Evolutionary conservation across 2,113 vertebrate genomes (phyloP).

Genomic region (Regulus satrapa): DNA sequence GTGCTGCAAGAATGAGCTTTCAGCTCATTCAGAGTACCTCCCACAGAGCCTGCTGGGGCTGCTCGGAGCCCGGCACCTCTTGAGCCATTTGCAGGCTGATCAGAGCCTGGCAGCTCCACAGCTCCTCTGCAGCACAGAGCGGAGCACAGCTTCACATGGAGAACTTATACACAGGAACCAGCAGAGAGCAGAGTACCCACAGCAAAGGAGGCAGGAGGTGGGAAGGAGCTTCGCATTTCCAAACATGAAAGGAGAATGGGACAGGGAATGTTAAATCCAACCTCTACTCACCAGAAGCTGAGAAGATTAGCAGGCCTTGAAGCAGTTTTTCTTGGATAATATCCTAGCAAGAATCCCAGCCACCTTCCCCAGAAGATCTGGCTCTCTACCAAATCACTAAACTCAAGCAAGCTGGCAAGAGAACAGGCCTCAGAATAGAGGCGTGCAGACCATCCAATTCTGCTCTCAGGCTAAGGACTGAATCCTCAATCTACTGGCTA

Average conservation of each 20-base stretch:
- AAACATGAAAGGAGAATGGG: conserved; percentile 6
- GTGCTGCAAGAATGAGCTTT: not conserved
- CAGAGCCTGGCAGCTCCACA: not conserved
- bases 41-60: not conserved
- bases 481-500: conserved; percentile 39
- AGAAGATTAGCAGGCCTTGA: conserved; percentile 33
- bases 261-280: not conserved
- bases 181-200: conserved; percentile 61
- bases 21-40: conserved; percentile 16
- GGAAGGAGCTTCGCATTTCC: conserved; percentile 21
- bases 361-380: conserved; percentile 50
- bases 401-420: conserved; percentile 29
- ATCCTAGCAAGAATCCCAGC: conserved; percentile 53
- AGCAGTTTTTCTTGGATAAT: conserved; percentile 57
- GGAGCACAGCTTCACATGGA: not conserved
- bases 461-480: not conserved
- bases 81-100: conserved; percentile 30
- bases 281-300: conserved; percentile 45
- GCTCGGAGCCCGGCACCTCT: not conserved
- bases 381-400: conserved; percentile 44
- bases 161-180: conserved; percentile 50
- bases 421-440: conserved; percentile 40
- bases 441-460: not conserved
- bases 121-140: not conserved
- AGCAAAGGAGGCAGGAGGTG: conserved; percentile 43